Percentiles rank a stretch among this genome's conserved stretches.
phyloP scores from a whole-genome alignment of 2,113 vertebrate genomes.

The Hystrix cristata region DNA sequence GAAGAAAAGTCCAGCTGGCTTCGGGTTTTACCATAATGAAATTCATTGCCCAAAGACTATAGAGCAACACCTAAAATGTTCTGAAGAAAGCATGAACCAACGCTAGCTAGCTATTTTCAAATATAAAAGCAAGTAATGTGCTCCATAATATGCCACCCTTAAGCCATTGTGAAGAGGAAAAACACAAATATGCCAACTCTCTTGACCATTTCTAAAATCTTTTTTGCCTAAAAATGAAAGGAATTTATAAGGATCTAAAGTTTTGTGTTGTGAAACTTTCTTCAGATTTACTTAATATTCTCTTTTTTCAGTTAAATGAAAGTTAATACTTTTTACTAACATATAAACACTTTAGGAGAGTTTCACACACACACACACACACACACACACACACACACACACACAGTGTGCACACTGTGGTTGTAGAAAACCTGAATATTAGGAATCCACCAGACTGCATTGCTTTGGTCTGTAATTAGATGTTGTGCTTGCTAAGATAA shows the following conservation, averaged over 20 bases:
- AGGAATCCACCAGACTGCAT: not conserved
- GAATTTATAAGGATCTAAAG: not conserved
- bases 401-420: not conserved
- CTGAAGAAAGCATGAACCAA: not conserved
- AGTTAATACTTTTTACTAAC: not conserved
- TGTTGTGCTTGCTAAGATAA: not conserved
- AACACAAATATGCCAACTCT: not conserved
- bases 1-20: not conserved
- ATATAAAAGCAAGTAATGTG: not conserved
- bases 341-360: not conserved
- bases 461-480: not conserved
- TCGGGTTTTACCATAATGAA: slow-evolving; percentile 15
- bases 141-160: not conserved
- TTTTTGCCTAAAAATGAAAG: not conserved
- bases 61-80: not conserved
- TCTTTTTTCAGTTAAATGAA: slow-evolving; percentile 39
- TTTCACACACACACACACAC: not conserved
- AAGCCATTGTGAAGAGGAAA: not conserved
- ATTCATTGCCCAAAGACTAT: not conserved
- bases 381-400: not conserved
- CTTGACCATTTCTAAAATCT: not conserved
- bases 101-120: not conserved
- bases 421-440: not conserved
- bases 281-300: not conserved
- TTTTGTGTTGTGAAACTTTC: not conserved